These are phyloP conservation scores for Patella pellucida DNA, from an alignment of 2,888 invertebrate genomes.

Conservation along the genomic window DNA sequence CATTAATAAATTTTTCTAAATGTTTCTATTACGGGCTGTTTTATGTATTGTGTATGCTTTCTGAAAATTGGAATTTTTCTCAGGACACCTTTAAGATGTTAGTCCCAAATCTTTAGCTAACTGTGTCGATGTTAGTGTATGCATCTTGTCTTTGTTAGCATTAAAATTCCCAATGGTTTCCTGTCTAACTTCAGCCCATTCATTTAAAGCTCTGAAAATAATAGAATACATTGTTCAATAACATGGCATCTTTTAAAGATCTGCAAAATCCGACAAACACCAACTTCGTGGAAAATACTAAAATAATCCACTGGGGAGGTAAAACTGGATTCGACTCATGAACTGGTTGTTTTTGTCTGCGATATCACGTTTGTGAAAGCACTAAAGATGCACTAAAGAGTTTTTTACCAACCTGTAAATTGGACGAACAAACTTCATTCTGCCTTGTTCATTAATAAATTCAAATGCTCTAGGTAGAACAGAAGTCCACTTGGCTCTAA, in stretches of 20 bases:
- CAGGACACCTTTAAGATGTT: background rate
- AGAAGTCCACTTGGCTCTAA: constrained; percentile 81
- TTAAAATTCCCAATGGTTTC: constrained; percentile 82
- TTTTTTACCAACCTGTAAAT: constrained; percentile 79
- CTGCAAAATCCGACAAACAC: background rate
- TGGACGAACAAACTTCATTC: constrained; percentile 92
- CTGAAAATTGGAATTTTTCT: too few relatives aligned
- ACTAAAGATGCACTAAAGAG: background rate
- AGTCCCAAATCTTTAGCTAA: constrained; percentile 80
- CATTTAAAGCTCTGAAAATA: constrained; percentile 78
- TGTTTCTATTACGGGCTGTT: too few relatives aligned
- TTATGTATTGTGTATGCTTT: too few relatives aligned
- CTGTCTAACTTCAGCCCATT: constrained; percentile 82
- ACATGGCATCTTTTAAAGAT: background rate
- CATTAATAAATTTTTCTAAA: too few relatives aligned
- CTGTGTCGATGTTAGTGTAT: constrained; percentile 83
- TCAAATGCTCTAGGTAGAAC: constrained; percentile 79
- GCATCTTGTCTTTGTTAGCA: constrained; percentile 82
- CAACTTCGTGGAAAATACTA: background rate
- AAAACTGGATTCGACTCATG: too few relatives aligned
- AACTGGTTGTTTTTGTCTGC: too few relatives aligned
- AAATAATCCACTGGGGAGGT: too few relatives aligned
- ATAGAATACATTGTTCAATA: constrained; percentile 25
- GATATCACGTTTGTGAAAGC: too few relatives aligned
- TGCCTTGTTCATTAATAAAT: constrained; percentile 87